Conservation (phyloP, 2,888 invertebrate species). For the Cacoxenus indagator region DNA sequence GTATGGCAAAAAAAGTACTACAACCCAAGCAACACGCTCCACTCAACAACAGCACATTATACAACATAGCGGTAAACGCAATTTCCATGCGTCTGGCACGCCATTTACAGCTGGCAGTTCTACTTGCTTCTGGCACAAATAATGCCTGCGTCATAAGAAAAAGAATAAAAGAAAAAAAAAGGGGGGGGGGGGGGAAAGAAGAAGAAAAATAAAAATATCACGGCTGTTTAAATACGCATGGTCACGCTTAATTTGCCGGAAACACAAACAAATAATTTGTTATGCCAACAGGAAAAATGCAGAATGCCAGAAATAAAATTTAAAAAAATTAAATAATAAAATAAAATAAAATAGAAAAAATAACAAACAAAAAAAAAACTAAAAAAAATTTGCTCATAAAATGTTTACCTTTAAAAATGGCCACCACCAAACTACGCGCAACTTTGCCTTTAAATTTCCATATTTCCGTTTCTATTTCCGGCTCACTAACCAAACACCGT, state of each 20-base stretch:
- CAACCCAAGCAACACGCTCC: background rate
- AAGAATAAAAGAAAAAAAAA: background rate
- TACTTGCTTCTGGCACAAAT: background rate
- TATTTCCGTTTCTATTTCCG: background rate
- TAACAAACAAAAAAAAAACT: background rate
- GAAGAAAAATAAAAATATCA: background rate
- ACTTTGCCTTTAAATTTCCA: background rate
- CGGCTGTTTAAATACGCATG: constrained; percentile 5
- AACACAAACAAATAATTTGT: constrained; percentile 10
- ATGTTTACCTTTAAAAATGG: background rate
- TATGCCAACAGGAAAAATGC: constrained; percentile 11
- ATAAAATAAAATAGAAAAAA: background rate
- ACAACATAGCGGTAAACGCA: background rate
- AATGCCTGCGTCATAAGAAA: background rate
- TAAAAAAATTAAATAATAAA: background rate
- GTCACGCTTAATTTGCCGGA: constrained; percentile 2
- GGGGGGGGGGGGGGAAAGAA: background rate
- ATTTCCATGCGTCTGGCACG: constrained; percentile 1
- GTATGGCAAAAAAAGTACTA: background rate
- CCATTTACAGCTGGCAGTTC: background rate
- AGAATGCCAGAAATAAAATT: background rate
- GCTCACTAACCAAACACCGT: background rate
- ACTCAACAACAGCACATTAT: constrained; percentile 7
- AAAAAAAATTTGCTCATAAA: background rate
- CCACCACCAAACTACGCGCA: background rate